A percentile compares a stretch with the other conserved stretches of the same genome.
Conservation (phyloP, 2,888 invertebrate species). For the Ichneumoninae sp. region DNA sequence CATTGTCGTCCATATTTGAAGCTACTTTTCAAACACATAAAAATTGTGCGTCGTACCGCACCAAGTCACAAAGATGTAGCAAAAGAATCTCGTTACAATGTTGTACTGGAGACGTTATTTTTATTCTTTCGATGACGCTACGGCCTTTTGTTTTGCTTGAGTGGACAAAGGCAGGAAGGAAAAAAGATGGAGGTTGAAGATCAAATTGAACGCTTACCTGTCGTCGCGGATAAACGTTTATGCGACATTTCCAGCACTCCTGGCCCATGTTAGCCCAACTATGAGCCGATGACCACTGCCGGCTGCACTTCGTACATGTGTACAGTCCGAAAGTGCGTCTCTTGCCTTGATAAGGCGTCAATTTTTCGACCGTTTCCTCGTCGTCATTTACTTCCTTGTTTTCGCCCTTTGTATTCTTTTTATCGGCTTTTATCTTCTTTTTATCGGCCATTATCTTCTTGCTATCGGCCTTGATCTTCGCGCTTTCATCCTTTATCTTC, state of each 20-base stretch:
- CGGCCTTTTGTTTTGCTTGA: background rate
- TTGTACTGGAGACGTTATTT: background rate
- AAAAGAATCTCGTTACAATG: background rate
- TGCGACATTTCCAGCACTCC: conserved; percentile 94
- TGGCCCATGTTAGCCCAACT: conserved; percentile 97
- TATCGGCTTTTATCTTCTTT: background rate
- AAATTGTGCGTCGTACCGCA: background rate
- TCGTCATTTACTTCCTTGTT: background rate
- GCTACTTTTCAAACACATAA: background rate
- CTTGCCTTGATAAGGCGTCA: conserved; percentile 94
- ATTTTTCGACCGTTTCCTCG: background rate
- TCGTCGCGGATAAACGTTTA: conserved; percentile 94
- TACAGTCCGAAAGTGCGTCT: conserved; percentile 95
- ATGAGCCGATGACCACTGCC: conserved; percentile 96
- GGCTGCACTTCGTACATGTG: conserved; percentile 94
- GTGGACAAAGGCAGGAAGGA: no score
- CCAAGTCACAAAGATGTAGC: background rate
- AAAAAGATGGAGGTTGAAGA: background rate
- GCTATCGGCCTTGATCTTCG: background rate
- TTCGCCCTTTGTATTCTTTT: background rate
- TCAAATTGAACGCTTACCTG: conserved; percentile 87
- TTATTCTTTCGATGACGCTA: background rate
- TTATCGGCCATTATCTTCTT: background rate
- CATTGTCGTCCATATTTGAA: background rate
- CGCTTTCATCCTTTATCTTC: background rate